Base-by-base conservation (phyloP, 2,113 vertebrate genomes). In the Psammodynastes pulverulentus region DNA sequence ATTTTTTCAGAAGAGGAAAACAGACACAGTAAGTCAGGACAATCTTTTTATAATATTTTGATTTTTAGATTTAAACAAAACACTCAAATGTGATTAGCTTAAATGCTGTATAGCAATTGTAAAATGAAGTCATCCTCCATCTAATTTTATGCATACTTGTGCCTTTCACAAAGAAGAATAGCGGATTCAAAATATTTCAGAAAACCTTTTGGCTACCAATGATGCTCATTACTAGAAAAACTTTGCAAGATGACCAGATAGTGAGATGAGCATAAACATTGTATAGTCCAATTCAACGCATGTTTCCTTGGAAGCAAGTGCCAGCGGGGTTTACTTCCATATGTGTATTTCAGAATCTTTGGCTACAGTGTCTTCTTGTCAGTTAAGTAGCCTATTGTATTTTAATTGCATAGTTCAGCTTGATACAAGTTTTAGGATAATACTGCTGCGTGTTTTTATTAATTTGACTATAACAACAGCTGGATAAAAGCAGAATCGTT, bases 31-130 rank as follows among this genome's bases (percentile, higher is more conserved):
- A 46, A 39, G 45, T 89, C 79, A 95, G 89, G 34, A 67, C 56
- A 12, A 91, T 29, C 56, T 79, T 88, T 72, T 1, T 52, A 46
- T 45, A 48, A 49, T 26, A 67, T 84, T 95, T 91, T 87, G 53
- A 95, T 91, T 56, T 7, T 43, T 95, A 92, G 90, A 79, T 93
- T 7, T 86, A 91, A 94, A 90, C 10, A 84, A 13, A 90, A 94
- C 92, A 86, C 56, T 79, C 8, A 67, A 88, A 91, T 92, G 52
- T 89, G 15, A 91, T 92, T 91, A 2, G 58, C 19, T 93, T 94
- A 49, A 48, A 92, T 92, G 91, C 29, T 84, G 7, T 0, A 13
- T 24, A 88, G 1, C 89, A 85, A 92, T 92, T 91, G 91, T 84
- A 91, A n/a, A 89, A 39, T 84, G 94, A 39, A 48, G 46, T 4